A percentile compares a stretch with the other conserved stretches of the same genome.
Conservation (phyloP, 2,113 vertebrate species). For the Corythornis madagascariensis region DNA sequence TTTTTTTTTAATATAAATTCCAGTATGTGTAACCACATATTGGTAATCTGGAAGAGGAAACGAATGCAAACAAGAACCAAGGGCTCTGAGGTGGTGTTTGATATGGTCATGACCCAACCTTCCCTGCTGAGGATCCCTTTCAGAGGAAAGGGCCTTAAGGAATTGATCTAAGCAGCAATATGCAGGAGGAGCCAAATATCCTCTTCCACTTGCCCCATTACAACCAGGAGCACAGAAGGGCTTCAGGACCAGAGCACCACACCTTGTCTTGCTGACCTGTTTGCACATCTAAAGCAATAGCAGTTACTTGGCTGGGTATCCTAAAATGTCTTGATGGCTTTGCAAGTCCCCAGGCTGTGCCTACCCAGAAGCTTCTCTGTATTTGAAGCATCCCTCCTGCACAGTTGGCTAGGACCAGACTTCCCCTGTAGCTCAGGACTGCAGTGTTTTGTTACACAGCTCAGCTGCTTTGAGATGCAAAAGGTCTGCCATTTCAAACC, state of each 20-base stretch:
- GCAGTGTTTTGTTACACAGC: not conserved
- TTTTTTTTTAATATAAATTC: not conserved
- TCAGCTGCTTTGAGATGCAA: slow-evolving; percentile 42
- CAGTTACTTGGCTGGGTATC: not conserved
- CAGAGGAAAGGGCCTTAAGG: not conserved
- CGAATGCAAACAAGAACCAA: not conserved
- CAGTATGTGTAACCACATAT: not conserved
- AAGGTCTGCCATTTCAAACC: slow-evolving; percentile 56
- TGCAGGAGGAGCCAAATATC: not conserved
- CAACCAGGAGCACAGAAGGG: not conserved
- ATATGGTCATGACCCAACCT: no score
- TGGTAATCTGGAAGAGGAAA: not conserved
- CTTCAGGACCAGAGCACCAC: not conserved
- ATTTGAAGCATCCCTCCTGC: not conserved
- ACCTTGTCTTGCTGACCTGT: not conserved
- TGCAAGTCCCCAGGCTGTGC: not conserved
- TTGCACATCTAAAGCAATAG: not conserved
- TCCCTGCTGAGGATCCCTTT: not conserved
- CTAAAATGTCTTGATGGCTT: not conserved
- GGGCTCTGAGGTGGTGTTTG: not conserved
- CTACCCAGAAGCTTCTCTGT: not conserved
- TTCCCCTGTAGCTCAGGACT: not conserved
- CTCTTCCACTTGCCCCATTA: not conserved
- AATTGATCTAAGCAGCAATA: not conserved
- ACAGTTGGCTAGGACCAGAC: not conserved